Evolutionary conservation across 2,888 invertebrate genomes (phyloP).

Genomic region (Rhingia campestris): DNA sequence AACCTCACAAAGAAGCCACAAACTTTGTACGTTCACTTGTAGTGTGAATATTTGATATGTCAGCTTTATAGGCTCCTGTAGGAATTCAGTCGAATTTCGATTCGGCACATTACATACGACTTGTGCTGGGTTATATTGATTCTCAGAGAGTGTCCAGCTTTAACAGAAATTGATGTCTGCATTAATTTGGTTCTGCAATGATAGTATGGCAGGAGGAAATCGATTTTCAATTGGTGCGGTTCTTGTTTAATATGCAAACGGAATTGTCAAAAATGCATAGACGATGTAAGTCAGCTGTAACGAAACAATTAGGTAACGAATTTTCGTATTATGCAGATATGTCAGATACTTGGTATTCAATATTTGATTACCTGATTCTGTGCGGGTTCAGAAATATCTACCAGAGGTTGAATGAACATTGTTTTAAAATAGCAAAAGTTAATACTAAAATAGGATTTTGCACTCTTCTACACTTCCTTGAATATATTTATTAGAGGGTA

Average conservation of each 20-base stretch:
- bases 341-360: too few species aligned
- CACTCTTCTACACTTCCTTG: too few species aligned
- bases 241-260: not conserved
- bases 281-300: not conserved
- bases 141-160: not conserved
- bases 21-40: constrained; percentile 11
- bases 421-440: too few species aligned
- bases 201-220: constrained; percentile 2
- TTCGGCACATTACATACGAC: not conserved
- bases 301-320: too few species aligned
- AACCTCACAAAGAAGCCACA: not conserved
- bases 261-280: not conserved
- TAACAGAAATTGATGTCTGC: constrained; percentile 25
- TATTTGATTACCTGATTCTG: too few species aligned
- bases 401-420: too few species aligned
- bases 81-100: not conserved
- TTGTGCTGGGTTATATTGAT: not conserved
- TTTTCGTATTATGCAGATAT: too few species aligned
- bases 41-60: constrained; percentile 11
- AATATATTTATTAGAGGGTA: too few species aligned
- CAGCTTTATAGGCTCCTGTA: not conserved
- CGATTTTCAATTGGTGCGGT: constrained; percentile 5
- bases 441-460: too few species aligned
- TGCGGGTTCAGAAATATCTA: too few species aligned
- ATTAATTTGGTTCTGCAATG: constrained; percentile 16